phyloP scores from a whole-genome alignment of 2,888 invertebrate species.

The Dicycla oo region DNA sequence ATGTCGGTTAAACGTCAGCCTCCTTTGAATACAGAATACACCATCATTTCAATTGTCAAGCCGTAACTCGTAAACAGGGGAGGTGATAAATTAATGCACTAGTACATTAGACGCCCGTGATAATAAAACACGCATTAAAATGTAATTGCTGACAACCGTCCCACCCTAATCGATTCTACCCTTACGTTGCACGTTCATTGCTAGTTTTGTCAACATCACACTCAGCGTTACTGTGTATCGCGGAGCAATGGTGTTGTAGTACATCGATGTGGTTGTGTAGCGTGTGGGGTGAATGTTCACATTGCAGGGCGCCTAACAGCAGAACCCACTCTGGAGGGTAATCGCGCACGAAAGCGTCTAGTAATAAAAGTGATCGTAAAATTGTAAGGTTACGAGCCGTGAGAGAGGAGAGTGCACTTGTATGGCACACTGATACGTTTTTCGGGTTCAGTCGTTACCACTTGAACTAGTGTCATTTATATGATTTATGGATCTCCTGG shows the following conservation, averaged over 20 bases:
- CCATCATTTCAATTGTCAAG: conserved; percentile 89
- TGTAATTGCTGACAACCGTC: conserved; percentile 85
- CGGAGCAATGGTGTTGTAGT: conserved; percentile 74
- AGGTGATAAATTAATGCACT: conserved; percentile 89
- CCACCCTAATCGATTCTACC: conserved; percentile 56
- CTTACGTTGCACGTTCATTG: conserved; percentile 66
- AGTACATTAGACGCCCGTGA: conserved; percentile 88
- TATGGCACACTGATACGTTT: conserved; percentile 88
- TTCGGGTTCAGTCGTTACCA: conserved; percentile 80
- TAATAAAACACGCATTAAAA: conserved; percentile 90
- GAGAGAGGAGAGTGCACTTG: conserved; percentile 86
- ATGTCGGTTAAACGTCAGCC: conserved; percentile 72
- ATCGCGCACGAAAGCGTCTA: conserved; percentile 90
- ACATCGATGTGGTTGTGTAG: conserved; percentile 65
- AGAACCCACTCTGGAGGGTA: conserved; percentile 90
- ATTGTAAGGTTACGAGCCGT: conserved; percentile 89
- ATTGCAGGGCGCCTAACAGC: conserved; percentile 86
- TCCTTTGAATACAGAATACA: conserved; percentile 83
- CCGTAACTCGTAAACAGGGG: conserved; percentile 86
- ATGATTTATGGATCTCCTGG: conserved; percentile 80
- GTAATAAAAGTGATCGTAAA: conserved; percentile 90
- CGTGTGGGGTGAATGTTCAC: conserved; percentile 74
- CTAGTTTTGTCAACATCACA: conserved; percentile 42
- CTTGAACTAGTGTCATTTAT: conserved; percentile 73
- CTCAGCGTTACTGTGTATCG: neutral